Conservation (phyloP, 2,797 vertebrate species). For the Diceros bicornis region DNA sequence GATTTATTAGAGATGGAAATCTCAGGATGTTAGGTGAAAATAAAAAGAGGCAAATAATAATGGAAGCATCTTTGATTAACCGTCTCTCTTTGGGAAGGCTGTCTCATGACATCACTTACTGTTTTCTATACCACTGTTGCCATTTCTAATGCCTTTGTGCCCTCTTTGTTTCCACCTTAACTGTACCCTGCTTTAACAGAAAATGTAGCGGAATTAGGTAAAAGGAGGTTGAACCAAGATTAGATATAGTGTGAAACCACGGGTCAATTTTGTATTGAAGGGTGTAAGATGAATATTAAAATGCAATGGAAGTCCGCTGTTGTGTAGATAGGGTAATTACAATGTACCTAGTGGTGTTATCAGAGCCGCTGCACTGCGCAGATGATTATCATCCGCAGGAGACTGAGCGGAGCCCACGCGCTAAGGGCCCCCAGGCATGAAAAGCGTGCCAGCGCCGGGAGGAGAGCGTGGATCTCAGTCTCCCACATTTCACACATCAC, state of each 20-base stretch:
- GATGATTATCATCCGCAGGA: neutral
- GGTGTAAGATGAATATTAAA: neutral
- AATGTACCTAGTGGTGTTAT: neutral
- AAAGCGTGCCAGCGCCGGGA: accelerated
- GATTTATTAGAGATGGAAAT: neutral
- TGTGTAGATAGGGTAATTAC: neutral
- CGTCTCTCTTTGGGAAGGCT: neutral
- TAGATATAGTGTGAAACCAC: neutral
- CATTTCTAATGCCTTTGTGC: neutral
- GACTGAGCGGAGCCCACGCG: neutral
- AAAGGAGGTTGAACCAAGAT: neutral
- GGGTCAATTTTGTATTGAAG: neutral
- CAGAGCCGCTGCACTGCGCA: neutral
- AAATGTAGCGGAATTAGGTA: neutral
- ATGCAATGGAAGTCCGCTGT: neutral
- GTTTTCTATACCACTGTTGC: neutral
- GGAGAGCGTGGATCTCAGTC: neutral
- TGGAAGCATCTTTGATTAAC: neutral
- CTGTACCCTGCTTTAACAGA: neutral
- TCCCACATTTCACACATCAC: neutral
- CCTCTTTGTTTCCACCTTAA: neutral
- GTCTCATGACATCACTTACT: neutral
- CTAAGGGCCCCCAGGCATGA: no score
- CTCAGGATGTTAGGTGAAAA: neutral
- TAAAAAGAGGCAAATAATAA: neutral